Evolutionary conservation across 1,140 invertebrate genomes (phyloP).

Genomic region (Daktulosphaira vitifoliae): DNA sequence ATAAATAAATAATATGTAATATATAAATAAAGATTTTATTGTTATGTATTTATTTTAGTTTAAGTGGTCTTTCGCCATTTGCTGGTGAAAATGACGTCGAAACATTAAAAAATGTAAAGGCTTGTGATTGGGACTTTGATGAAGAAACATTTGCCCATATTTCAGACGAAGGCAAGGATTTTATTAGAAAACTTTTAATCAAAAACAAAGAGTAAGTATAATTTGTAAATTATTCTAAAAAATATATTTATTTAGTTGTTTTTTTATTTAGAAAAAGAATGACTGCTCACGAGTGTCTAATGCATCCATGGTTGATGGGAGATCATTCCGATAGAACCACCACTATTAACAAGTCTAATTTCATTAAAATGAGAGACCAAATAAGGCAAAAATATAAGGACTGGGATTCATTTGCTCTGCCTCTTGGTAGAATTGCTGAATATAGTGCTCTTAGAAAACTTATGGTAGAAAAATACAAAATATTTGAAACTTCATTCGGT

Average conservation of each 20-base stretch:
- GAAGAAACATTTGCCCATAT: conserved; percentile 84
- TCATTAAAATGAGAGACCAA: conserved; percentile 76
- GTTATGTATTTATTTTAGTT: conserved; percentile 47
- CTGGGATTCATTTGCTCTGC: conserved; percentile 86
- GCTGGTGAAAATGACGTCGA: conserved; percentile 98
- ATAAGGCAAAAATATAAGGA: conserved; percentile 76
- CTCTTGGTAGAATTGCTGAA: conserved; percentile 92
- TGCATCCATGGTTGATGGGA: conserved; percentile 89
- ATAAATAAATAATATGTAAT: no score
- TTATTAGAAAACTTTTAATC: conserved; percentile 83
- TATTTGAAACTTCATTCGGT: conserved; percentile 92
- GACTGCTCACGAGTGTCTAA: conserved; percentile 93
- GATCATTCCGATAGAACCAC: conserved; percentile 65
- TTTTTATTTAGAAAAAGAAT: conserved; percentile 69
- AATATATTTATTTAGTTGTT: not conserved
- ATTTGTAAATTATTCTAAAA: not conserved
- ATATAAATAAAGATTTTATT: no score
- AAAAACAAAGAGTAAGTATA: conserved; percentile 84
- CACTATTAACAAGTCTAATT: conserved; percentile 70
- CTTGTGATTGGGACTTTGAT: conserved; percentile 98
- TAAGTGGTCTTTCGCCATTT: conserved; percentile 96
- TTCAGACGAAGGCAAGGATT: conserved; percentile 95
- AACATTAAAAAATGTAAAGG: conserved; percentile 95
- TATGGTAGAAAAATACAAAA: conserved; percentile 91
- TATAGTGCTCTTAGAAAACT: conserved; percentile 95